Conservation (phyloP, 2,888 invertebrate genomes). For the Chirona hameri region DNA sequence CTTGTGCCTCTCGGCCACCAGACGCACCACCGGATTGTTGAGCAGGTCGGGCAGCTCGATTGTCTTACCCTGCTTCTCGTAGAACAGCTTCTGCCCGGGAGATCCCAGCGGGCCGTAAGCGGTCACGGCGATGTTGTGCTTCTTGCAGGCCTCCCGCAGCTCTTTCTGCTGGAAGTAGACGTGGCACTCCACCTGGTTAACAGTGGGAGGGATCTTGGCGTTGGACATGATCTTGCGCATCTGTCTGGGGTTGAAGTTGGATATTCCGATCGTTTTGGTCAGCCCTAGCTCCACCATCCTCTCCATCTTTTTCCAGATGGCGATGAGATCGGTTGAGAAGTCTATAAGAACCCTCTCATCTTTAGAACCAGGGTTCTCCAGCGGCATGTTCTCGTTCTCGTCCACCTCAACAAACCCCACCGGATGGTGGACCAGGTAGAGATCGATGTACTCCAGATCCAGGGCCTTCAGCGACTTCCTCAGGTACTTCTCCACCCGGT, state of each 20-base stretch:
- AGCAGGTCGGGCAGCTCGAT: constrained; percentile 51
- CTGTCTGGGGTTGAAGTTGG: constrained; percentile 71
- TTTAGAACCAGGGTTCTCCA: constrained; percentile 51
- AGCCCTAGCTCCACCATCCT: constrained; percentile 62
- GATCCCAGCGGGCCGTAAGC: constrained; percentile 51
- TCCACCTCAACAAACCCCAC: constrained; percentile 59
- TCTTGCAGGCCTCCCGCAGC: constrained; percentile 57
- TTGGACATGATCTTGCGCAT: constrained; percentile 61
- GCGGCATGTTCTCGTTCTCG: constrained; percentile 62
- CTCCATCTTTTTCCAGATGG: constrained; percentile 70
- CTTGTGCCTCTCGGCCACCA: constrained; percentile 50
- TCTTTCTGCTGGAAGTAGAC: constrained; percentile 69
- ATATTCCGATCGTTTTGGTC: constrained; percentile 78
- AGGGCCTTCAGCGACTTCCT: constrained; percentile 63
- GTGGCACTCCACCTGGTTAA: constrained; percentile 66
- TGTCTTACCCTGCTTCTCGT: neutral
- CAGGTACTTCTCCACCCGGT: constrained; percentile 63
- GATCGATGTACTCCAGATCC: constrained; percentile 72
- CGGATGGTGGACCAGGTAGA: constrained; percentile 73
- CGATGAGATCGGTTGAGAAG: constrained; percentile 64
- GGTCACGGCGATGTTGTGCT: constrained; percentile 56
- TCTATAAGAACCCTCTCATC: constrained; percentile 50
- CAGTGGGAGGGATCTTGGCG: constrained; percentile 59
- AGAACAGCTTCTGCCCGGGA: constrained; percentile 44
- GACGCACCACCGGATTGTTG: constrained; percentile 56